Evolutionary conservation across 2,888 invertebrate genomes (phyloP).

Genomic region (Hartigia nigra): DNA sequence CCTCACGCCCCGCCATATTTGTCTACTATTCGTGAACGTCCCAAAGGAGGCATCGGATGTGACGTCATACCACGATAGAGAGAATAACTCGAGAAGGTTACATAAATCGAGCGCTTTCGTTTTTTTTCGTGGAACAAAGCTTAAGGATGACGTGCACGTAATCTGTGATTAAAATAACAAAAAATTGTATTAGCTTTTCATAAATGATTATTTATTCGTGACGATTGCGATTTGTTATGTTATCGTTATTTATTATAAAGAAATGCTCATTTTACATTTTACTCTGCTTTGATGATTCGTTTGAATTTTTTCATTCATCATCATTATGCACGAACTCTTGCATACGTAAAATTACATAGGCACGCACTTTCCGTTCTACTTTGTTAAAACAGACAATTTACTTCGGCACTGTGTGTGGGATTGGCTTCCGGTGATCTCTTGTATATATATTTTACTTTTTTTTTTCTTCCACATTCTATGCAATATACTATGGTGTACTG

Average conservation of each 20-base stretch:
- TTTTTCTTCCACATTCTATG: background rate
- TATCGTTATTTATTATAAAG: background rate
- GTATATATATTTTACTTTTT: background rate
- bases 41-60: background rate
- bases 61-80: background rate
- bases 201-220: too few species aligned
- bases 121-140: background rate
- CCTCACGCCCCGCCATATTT: background rate
- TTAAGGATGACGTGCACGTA: background rate
- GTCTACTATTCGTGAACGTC: background rate
- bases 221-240: background rate
- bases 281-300: background rate
- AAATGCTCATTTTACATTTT: background rate
- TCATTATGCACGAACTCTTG: background rate
- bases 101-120: background rate
- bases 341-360: background rate
- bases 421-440: background rate
- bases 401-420: background rate
- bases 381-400: background rate
- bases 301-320: background rate
- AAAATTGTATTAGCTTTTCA: background rate
- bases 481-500: background rate
- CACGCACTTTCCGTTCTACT: background rate
- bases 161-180: background rate
- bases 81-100: background rate